Conservation (phyloP, 2,113 vertebrate species). For the Verasper variegatus region DNA sequence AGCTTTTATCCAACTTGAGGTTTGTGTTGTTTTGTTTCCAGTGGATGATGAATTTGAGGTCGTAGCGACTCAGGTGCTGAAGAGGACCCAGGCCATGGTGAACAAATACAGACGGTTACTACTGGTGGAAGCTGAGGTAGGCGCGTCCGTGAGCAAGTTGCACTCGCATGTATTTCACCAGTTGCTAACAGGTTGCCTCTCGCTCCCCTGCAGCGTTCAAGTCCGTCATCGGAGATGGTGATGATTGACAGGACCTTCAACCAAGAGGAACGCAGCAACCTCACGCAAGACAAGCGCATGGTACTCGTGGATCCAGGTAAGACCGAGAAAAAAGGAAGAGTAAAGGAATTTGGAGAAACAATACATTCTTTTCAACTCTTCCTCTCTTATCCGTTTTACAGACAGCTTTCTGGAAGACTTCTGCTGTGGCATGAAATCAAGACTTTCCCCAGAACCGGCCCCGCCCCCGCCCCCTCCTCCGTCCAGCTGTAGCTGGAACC, state of each 20-base stretch:
- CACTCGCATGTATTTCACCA: background rate
- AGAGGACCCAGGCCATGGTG: constrained; percentile 94
- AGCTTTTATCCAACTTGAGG: background rate
- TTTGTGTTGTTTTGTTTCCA: constrained; percentile 49
- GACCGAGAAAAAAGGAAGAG: constrained; percentile 4
- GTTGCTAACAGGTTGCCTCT: background rate
- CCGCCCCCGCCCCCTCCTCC: constrained; percentile 29
- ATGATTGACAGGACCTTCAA: constrained; percentile 99
- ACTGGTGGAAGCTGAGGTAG: constrained; percentile 96
- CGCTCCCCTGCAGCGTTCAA: constrained; percentile 83
- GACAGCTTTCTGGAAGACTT: constrained; percentile 95
- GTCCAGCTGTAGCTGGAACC: constrained; percentile 44
- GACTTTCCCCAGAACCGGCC: constrained; percentile 66
- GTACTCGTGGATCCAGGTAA: constrained; percentile 95
- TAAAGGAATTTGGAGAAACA: background rate
- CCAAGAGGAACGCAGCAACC: constrained; percentile 92
- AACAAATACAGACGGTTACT: constrained; percentile 97
- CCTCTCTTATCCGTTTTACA: constrained; percentile 53
- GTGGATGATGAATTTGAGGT: constrained; percentile 95
- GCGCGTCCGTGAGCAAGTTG: constrained; percentile 8
- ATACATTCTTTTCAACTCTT: background rate
- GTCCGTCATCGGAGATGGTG: constrained; percentile 97
- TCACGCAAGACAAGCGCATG: constrained; percentile 94
- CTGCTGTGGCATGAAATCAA: constrained; percentile 90
- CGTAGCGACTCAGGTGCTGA: constrained; percentile 91